phyloP scores from a whole-genome alignment of 92 coral and sea anemone genomes.

The Palythoa heliodiscus region DNA sequence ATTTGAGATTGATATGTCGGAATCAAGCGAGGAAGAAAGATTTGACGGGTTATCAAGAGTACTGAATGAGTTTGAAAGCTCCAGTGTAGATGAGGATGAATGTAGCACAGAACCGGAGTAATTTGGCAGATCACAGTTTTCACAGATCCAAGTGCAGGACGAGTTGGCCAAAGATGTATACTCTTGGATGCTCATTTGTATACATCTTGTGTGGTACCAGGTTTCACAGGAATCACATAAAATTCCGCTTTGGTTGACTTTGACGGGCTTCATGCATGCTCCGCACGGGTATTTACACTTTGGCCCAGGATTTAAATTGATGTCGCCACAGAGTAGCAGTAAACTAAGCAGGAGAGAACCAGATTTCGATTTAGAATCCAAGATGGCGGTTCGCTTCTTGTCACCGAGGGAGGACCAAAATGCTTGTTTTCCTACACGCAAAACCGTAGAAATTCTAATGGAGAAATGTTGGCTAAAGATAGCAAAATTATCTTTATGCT shows the following conservation, averaged over 20 bases:
- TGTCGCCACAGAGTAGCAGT: slow-evolving; percentile 38
- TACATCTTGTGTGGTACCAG: slow-evolving; percentile 34
- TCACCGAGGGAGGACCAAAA: slow-evolving; percentile 25
- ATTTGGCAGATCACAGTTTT: slow-evolving; percentile 34
- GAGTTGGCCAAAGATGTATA: slow-evolving; percentile 39
- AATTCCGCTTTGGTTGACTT: slow-evolving; percentile 30
- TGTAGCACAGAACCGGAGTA: slow-evolving; percentile 23
- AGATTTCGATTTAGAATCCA: slow-evolving; percentile 30
- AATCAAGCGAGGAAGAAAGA: slow-evolving; percentile 30
- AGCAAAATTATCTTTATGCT: slow-evolving; percentile 4
- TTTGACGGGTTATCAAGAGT: slow-evolving; percentile 32
- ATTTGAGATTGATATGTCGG: slow-evolving; percentile 28
- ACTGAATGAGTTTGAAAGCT: slow-evolving; percentile 36
- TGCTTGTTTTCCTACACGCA: slow-evolving; percentile 32
- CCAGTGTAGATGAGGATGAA: slow-evolving; percentile 37
- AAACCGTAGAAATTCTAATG: slow-evolving; percentile 25
- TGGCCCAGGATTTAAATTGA: slow-evolving; percentile 49
- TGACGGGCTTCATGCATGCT: slow-evolving; percentile 41
- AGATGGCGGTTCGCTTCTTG: slow-evolving; percentile 36
- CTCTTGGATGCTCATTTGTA: slow-evolving; percentile 2
- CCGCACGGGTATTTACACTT: slow-evolving; percentile 44
- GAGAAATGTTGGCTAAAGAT: slow-evolving; percentile 7
- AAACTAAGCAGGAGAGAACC: slow-evolving; percentile 15
- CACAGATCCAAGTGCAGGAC: slow-evolving; percentile 42
- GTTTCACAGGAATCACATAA: slow-evolving; percentile 42